These are phyloP conservation scores for Blomia tropicalis DNA, from an alignment of 2,888 invertebrate species.

Conservation along the genomic window DNA sequence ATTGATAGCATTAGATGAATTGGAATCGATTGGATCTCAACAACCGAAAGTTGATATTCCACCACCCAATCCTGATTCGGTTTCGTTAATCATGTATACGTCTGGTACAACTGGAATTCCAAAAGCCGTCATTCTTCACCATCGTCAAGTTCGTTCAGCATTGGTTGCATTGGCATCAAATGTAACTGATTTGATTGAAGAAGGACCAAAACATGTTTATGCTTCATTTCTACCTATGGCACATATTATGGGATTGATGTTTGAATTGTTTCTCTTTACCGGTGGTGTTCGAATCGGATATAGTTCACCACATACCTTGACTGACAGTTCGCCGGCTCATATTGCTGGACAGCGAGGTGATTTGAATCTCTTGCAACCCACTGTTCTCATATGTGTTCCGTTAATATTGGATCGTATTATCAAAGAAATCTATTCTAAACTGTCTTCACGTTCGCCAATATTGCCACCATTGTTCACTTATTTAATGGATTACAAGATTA, in stretches of 20 bases:
- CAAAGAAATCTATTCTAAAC: slow-evolving; percentile 87
- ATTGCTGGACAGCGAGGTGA: slow-evolving; percentile 86
- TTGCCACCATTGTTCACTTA: slow-evolving; percentile 75
- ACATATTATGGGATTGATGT: slow-evolving; percentile 85
- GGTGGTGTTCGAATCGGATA: slow-evolving; percentile 79
- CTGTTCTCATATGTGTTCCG: slow-evolving; percentile 87
- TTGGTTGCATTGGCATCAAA: neutral
- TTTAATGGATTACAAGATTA: slow-evolving; percentile 73
- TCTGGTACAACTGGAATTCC: slow-evolving; percentile 47
- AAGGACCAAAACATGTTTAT: slow-evolving; percentile 45
- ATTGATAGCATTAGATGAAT: slow-evolving; percentile 9
- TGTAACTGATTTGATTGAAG: neutral
- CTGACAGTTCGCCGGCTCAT: slow-evolving; percentile 44
- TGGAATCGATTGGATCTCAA: slow-evolving; percentile 10
- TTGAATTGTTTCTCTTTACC: slow-evolving; percentile 44
- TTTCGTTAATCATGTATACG: slow-evolving; percentile 97
- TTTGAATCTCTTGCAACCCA: slow-evolving; percentile 71
- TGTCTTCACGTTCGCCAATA: slow-evolving; percentile 51
- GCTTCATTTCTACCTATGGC: slow-evolving; percentile 92
- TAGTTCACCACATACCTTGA: slow-evolving; percentile 70
- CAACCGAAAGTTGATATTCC: slow-evolving; percentile 13
- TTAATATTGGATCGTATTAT: slow-evolving; percentile 90
- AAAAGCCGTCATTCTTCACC: slow-evolving; percentile 32
- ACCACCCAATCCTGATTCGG: slow-evolving; percentile 53
- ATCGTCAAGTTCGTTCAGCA: slow-evolving; percentile 28